Conservation (phyloP, 2,888 invertebrate genomes). For the Germaria angustata region DNA sequence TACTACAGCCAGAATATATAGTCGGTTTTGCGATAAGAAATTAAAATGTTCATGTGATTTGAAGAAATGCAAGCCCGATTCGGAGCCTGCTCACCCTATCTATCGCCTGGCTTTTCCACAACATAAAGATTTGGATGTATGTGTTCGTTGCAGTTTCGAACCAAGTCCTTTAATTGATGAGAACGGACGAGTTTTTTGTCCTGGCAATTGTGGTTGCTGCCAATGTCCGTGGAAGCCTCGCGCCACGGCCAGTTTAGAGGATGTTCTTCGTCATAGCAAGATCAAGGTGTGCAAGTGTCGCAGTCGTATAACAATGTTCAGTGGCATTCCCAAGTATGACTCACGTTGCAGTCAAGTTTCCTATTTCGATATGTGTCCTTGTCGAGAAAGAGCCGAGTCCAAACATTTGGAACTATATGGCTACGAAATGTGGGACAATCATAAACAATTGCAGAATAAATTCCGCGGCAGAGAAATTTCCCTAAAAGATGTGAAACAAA, state of each 20-base stretch:
- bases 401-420: constrained; percentile 72
- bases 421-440: constrained; percentile 72
- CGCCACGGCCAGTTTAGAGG: constrained; percentile 60
- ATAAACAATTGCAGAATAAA: constrained; percentile 22
- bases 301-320: constrained; percentile 71
- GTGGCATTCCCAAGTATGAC: constrained; percentile 62
- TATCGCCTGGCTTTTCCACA: constrained; percentile 74
- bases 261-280: constrained; percentile 69
- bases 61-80: not conserved
- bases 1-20: not conserved
- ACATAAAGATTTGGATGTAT: constrained; percentile 72
- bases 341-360: constrained; percentile 66
- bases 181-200: constrained; percentile 73
- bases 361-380: constrained; percentile 76
- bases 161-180: constrained; percentile 75
- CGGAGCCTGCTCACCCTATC: constrained; percentile 22
- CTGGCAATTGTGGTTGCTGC: constrained; percentile 76
- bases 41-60: not conserved
- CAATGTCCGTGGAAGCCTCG: constrained; percentile 74
- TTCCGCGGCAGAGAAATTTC: constrained; percentile 68
- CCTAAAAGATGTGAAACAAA: constrained; percentile 71
- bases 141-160: constrained; percentile 72
- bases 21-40: not conserved
- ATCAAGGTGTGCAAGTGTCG: constrained; percentile 75
- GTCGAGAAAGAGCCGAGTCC: constrained; percentile 76